These are phyloP conservation scores for Dendroctonus valens DNA, from an alignment of 1,140 invertebrate genomes.

Conservation along the genomic window DNA sequence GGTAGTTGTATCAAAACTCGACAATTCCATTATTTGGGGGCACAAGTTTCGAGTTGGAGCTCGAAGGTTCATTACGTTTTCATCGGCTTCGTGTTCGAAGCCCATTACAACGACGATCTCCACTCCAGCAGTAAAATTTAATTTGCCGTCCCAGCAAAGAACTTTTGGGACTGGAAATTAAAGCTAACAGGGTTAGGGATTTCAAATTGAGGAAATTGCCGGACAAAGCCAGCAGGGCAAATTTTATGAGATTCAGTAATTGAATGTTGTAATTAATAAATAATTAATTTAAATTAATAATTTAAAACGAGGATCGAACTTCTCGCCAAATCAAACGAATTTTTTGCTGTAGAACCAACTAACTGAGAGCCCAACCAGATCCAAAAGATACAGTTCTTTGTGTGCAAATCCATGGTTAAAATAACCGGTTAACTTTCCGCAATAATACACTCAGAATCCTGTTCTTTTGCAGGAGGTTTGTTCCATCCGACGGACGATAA, in stretches of 20 bases:
- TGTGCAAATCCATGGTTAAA: neutral
- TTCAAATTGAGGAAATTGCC: too few species aligned
- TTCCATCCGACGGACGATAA: conserved; percentile 83
- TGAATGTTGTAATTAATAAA: too few species aligned
- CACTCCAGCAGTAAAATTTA: neutral
- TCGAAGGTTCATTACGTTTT: neutral
- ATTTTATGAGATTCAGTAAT: too few species aligned
- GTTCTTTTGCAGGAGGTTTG: conserved; percentile 67
- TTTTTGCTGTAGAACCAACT: neutral
- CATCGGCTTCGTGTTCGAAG: neutral
- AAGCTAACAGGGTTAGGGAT: too few species aligned
- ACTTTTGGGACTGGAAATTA: too few species aligned
- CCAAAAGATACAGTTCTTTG: neutral
- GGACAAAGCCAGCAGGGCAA: too few species aligned
- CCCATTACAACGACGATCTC: neutral
- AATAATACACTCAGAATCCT: neutral
- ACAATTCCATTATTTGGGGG: neutral
- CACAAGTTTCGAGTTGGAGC: neutral
- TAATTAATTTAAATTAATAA: too few species aligned
- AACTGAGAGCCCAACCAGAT: neutral
- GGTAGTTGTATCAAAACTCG: neutral
- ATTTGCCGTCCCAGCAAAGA: too few species aligned
- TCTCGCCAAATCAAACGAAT: neutral
- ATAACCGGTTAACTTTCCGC: neutral
- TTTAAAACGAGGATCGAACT: too few species aligned